These are phyloP conservation scores for Tetragonula clypearis DNA, from an alignment of 1,140 invertebrate species.

Conservation along the genomic window DNA sequence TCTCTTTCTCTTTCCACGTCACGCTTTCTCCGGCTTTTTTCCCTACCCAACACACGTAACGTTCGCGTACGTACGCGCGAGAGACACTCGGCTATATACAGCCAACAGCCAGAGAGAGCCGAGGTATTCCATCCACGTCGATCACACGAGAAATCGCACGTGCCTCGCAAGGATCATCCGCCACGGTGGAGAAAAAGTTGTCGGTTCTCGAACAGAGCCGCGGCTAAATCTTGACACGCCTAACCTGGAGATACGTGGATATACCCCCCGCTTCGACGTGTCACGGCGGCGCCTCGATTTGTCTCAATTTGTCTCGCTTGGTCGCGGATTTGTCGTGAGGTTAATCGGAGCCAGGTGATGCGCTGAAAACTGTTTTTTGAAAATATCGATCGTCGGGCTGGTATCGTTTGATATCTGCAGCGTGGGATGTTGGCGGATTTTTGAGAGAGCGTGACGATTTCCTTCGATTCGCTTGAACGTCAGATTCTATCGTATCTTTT, in stretches of 20 bases:
- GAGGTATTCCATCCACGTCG: slow-evolving; percentile 48
- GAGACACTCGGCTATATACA: background rate
- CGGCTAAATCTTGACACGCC: background rate
- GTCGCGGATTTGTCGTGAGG: too few species aligned
- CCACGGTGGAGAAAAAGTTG: slow-evolving; percentile 15
- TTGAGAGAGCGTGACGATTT: background rate
- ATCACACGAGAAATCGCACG: slow-evolving; percentile 39
- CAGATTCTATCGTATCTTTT: too few species aligned
- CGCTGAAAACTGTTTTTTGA: background rate
- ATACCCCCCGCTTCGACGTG: background rate
- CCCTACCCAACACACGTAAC: background rate
- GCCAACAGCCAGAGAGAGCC: slow-evolving; percentile 5
- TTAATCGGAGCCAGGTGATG: background rate
- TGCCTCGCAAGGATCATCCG: slow-evolving; percentile 9
- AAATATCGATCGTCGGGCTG: background rate
- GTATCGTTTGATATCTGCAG: background rate
- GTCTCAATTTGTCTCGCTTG: slow-evolving; percentile 5
- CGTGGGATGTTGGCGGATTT: background rate
- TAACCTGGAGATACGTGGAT: background rate
- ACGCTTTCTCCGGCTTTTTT: slow-evolving; percentile 6
- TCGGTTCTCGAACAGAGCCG: slow-evolving; percentile 1
- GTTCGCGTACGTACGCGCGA: background rate
- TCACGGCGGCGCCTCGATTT: background rate
- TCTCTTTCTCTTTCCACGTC: slow-evolving; percentile 24
- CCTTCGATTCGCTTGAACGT: too few species aligned